phyloP scores from a whole-genome alignment of 2,888 invertebrate species.

The Aspidiotus rigidus region DNA sequence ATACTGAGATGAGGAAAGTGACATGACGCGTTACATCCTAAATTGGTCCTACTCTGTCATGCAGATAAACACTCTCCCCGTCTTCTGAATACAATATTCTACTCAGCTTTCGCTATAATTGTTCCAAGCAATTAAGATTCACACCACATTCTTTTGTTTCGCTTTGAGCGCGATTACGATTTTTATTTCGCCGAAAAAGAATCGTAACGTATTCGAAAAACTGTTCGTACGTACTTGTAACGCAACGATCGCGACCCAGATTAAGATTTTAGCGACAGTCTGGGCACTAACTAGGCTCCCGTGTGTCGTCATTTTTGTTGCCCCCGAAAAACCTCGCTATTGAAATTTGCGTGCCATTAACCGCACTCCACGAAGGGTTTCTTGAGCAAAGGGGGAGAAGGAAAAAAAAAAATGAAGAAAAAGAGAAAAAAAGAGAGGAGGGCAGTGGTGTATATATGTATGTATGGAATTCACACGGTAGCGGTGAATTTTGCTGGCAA shows the following conservation, averaged over 20 bases:
- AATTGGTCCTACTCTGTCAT: no score
- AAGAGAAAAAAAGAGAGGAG: conserved; percentile 5
- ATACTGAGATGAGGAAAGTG: no score
- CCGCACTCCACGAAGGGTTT: conserved; percentile 22
- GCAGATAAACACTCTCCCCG: no score
- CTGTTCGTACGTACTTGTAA: conserved; percentile 7
- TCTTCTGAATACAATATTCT: no score
- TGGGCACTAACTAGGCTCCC: conserved; percentile 30
- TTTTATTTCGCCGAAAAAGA: no score
- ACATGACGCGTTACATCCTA: no score
- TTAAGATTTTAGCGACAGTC: conserved; percentile 29
- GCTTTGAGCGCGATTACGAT: background rate
- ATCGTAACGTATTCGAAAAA: no score
- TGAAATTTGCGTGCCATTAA: conserved; percentile 30
- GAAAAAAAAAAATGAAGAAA: background rate
- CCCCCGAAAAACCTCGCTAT: conserved; percentile 25
- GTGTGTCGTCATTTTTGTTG: conserved; percentile 30
- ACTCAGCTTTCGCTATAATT: no score
- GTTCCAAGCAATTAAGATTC: no score
- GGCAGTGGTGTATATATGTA: conserved; percentile 20
- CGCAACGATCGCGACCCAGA: conserved; percentile 27
- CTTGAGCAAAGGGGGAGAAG: conserved; percentile 5
- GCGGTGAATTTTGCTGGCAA: conserved; percentile 20
- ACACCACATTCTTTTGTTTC: background rate
- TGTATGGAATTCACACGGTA: conserved; percentile 27